A percentile compares a stretch with the other conserved stretches of the same genome.
phyloP scores from a whole-genome alignment of 2,797 vertebrate species.

The Crossoptilon crossoptilon region DNA sequence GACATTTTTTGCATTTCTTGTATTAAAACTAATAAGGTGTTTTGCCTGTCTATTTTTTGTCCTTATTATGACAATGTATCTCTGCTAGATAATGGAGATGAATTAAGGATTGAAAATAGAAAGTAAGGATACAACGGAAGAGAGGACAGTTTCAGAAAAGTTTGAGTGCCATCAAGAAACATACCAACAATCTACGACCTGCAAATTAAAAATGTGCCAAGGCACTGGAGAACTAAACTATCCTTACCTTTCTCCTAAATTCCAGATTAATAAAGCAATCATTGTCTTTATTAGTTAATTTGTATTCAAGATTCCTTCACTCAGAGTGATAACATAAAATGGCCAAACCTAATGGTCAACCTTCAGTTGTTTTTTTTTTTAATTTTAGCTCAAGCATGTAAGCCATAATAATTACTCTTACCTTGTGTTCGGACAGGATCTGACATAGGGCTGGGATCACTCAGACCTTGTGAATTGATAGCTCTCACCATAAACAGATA shows the following conservation, averaged over 20 bases:
- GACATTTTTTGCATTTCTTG: background rate
- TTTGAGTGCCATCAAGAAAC: background rate
- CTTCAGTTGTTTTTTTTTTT: background rate
- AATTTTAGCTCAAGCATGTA: fast-evolving
- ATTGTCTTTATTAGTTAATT: fast-evolving
- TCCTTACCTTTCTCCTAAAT: background rate
- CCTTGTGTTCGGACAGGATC: constrained; percentile 98
- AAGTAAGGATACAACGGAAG: background rate
- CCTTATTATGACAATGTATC: background rate
- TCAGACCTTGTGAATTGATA: constrained; percentile 93
- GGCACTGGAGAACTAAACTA: background rate
- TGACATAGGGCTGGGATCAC: constrained; percentile 96
- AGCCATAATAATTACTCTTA: constrained; percentile 62
- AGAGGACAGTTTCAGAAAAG: background rate
- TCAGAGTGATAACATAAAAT: background rate
- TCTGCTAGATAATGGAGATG: background rate
- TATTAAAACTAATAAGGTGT: background rate
- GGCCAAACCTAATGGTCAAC: fast-evolving
- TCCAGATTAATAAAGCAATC: background rate
- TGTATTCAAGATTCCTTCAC: background rate
- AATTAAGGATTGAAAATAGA: background rate
- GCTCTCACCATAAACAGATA: constrained; percentile 99
- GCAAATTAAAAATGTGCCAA: background rate
- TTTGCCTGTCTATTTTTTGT: background rate
- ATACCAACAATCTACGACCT: background rate